A percentile compares a stretch with the other conserved stretches of the same genome.
Conservation (phyloP, 2,113 vertebrate species). For the Alethe castanea region DNA sequence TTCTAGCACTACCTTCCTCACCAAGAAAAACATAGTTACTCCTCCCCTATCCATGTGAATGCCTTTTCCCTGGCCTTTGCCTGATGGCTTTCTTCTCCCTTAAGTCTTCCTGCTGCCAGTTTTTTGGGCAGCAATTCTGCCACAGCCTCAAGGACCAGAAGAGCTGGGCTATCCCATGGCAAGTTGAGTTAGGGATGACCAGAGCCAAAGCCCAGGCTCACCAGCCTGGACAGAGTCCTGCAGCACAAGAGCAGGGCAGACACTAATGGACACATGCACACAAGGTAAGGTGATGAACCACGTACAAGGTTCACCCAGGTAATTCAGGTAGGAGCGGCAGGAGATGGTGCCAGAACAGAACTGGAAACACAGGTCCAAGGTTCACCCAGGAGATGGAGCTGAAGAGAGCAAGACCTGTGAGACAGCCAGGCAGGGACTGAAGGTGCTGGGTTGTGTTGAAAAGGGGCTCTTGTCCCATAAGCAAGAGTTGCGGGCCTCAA, state of each 20-base stretch:
- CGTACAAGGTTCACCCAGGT: background rate
- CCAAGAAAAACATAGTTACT: background rate
- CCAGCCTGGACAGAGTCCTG: background rate
- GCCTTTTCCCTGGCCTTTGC: background rate
- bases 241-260: background rate
- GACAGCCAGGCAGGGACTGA: background rate
- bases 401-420: background rate
- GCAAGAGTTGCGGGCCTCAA: background rate
- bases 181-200: background rate
- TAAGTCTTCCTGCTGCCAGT: background rate
- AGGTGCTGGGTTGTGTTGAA: background rate
- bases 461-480: background rate
- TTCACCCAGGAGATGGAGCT: background rate
- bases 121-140: background rate
- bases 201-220: background rate
- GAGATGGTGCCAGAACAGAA: background rate
- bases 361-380: background rate
- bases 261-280: background rate
- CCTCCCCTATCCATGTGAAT: background rate
- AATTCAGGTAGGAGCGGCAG: background rate
- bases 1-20: background rate
- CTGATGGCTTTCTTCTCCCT: background rate
- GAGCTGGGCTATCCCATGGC: accelerated
- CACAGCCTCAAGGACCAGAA: background rate
- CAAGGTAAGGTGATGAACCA: background rate